Evolutionary conservation across 2,888 invertebrate species (phyloP).

Genomic region (Pocota personata): DNA sequence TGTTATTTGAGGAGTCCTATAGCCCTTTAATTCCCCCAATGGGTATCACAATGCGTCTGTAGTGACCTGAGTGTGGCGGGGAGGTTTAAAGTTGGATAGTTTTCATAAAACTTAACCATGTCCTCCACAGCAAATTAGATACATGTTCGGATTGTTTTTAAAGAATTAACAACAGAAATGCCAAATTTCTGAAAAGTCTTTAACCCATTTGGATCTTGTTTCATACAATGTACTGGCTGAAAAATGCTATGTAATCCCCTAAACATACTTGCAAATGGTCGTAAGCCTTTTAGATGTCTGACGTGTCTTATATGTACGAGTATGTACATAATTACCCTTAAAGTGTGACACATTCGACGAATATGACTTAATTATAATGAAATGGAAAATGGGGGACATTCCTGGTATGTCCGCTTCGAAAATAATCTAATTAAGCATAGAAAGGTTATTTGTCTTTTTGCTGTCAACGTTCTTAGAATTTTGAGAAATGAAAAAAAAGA

Average conservation of each 20-base stretch:
- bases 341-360: slow-evolving; percentile 15
- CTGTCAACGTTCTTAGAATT: slow-evolving; percentile 14
- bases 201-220: no score
- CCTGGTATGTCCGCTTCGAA: slow-evolving; percentile 12
- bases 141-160: no score
- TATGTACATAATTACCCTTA: not conserved
- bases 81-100: no score
- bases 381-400: slow-evolving; percentile 3
- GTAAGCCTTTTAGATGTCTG: slow-evolving; percentile 3
- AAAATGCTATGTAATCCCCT: not conserved
- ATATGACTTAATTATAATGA: slow-evolving; percentile 18
- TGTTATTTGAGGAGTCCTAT: no score
- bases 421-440: slow-evolving; percentile 44
- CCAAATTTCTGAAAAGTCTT: not conserved
- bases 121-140: no score
- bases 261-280: not conserved
- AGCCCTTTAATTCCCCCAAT: no score
- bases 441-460: slow-evolving; percentile 13
- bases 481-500: not conserved
- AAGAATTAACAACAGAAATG: no score
- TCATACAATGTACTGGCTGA: no score
- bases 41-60: no score
- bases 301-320: no score
- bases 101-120: no score
- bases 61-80: no score